A percentile compares a stretch with the other conserved stretches of the same genome.
phyloP scores from a whole-genome alignment of 2,797 vertebrate species.

The Manis crassicaudata region DNA sequence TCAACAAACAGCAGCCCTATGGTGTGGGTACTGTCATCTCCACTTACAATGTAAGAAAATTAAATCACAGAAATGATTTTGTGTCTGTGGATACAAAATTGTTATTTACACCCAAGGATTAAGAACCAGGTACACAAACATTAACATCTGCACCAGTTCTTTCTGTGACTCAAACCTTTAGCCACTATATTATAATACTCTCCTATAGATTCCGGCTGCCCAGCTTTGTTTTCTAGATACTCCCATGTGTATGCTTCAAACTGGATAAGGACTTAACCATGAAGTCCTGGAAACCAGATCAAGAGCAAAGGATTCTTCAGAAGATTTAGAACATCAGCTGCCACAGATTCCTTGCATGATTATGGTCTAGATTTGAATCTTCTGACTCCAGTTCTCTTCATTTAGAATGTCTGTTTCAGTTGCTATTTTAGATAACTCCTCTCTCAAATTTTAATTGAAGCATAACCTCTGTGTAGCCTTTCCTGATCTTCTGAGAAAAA shows the following conservation, averaged over 20 bases:
- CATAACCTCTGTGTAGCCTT: neutral
- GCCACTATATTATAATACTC: neutral
- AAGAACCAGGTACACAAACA: neutral
- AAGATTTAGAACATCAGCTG: neutral
- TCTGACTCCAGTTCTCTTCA: neutral
- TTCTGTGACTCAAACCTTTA: neutral
- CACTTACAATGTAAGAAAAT: neutral
- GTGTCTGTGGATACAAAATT: neutral
- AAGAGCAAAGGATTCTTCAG: neutral
- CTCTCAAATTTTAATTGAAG: neutral
- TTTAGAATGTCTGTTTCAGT: neutral
- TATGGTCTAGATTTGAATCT: neutral
- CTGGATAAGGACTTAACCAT: neutral
- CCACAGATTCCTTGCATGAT: neutral
- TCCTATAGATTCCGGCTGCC: neutral
- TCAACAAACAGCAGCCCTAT: neutral
- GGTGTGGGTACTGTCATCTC: neutral
- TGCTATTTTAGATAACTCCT: neutral
- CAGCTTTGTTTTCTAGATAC: neutral
- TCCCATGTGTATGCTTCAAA: neutral
- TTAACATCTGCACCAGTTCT: neutral
- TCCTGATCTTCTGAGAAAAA: neutral
- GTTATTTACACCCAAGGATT: neutral
- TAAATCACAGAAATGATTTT: neutral
- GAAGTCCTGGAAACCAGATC: neutral